Evolutionary conservation across 2,797 vertebrate species (phyloP), one percentile per base, ranked within the genome.

Genomic region (Eulemur coronatus): DNA sequence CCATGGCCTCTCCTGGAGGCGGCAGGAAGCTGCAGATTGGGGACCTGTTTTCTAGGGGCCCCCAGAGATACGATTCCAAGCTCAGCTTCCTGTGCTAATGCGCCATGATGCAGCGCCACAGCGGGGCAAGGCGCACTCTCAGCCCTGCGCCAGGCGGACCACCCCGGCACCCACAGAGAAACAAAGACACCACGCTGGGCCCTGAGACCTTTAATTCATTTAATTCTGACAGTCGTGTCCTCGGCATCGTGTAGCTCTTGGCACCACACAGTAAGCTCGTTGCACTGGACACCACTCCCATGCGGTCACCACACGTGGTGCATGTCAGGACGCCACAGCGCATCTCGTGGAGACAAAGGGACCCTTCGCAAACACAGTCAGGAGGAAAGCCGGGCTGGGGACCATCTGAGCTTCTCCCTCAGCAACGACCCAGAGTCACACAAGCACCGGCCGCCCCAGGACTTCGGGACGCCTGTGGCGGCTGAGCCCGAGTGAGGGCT

Each of bases 381-480:
- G 15, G 57, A 50, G 8, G 30, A 35, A 22, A 24, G 87, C 17
- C 0, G 30, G 9, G 65, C 0, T 0, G 5, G 61, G 65, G 79
- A 1, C 0, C 7, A 38, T 7, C 55, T 4, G 38, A 24, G 10
- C 26, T 5, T 26, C 75, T 6, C 20, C 52, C 48, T 24, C 7
- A 4, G 55, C 69, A 41, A 30, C 0, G 33, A 33, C n/a, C 41
- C 3, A 28, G 69, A 2, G 24, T 1, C 22, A 5, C 38, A 10
- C 0, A 0, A 6, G 52, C 30, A 20, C 9, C 0, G n/a, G 79
- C 24, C 0, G 0, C 28, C 46, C 20, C 1, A 2, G 0, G 4
- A 61, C 38, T 15, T 33, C 0, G 33, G 17, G 63, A n/a, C 15
- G 1, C 33, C 33, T 9, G 15, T 9, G 63, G 33, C 7, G 33